Conservation (phyloP, 2,797 vertebrate species). For the Mormyrus hasselquistii region DNA sequence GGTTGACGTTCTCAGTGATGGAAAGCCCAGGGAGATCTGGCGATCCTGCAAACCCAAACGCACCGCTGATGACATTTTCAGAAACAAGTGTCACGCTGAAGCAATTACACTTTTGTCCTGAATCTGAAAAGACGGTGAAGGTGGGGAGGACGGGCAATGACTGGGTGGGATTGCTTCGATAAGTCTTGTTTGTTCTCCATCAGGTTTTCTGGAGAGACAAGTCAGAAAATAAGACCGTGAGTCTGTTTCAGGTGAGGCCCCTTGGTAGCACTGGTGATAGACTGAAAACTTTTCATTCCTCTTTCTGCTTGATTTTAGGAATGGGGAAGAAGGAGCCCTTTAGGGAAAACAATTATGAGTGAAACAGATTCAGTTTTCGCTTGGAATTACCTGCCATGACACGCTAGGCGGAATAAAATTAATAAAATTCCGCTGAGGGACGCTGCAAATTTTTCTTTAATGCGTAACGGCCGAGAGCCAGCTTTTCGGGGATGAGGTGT, state of each 20-base stretch:
- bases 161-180: not conserved
- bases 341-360: conserved; percentile 9
- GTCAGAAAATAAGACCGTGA: not conserved
- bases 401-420: not conserved
- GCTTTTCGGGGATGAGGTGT: not conserved
- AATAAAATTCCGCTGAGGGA: conserved; percentile 9
- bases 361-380: conserved; percentile 11
- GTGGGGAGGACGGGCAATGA: not conserved
- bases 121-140: not conserved
- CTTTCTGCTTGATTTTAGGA: not conserved
- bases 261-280: not conserved
- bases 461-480: not conserved
- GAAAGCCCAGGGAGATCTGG: not conserved
- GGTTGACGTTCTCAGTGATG: not conserved
- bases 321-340: not conserved
- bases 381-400: conserved; percentile 12
- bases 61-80: not conserved
- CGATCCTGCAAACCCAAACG: not conserved
- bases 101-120: not conserved
- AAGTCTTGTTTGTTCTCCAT: not conserved
- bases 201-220: not conserved
- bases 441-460: not conserved
- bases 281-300: not conserved
- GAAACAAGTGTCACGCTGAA: not conserved
- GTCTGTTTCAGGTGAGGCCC: not conserved